Evolutionary conservation across 1,140 invertebrate genomes (phyloP), one percentile per base, ranked within the genome.

Genomic region (Anastrepha obliqua): DNA sequence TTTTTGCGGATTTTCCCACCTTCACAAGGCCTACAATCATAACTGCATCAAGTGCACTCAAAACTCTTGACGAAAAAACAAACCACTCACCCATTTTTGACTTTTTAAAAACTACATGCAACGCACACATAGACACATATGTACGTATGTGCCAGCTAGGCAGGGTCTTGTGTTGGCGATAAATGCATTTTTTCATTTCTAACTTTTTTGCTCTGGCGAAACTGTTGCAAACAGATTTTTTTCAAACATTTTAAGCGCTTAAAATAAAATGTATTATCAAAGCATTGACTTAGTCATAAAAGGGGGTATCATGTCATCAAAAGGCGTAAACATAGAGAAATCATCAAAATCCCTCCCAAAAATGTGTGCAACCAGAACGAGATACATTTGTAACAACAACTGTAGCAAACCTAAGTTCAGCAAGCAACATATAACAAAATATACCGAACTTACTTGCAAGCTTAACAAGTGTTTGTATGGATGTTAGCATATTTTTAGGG

Each of bases 401-500:
- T 55, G n/a, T 81, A 29, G 47, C 9, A 11, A 74, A 81, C 74
- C 47, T 29, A 81, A 81, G 20, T 81, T 58, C n/a, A 4, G 74
- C 5, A 67, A 9, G 3, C 47, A 81, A 81, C 17, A 29, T 29
- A 29, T 29, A 70, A 70, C 42, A 81, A 55, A 17, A 55, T 17
- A 55, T 47, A 29, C 13, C 2, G 8, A 17, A 29, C 17, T 13
- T 81, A 29, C 51, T 81, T 20, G 17, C 17, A n/a, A n/a, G 29
- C 60, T 17, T 29, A n/a, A 4, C 20, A 29, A 51, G 20, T n/a
- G 74, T 58, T 81, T 55, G 47, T 81, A 2, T 29, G n/a, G 6
- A 47, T 20, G 74, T 81, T 81, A 42, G 47, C 74, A 55, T 74
- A 81, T 17, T 20, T 81, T 81, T 81, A 81, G 74, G 74, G 74